Evolutionary conservation across 2,797 vertebrate species (phyloP).

Genomic region (Acipenser ruthenus): DNA sequence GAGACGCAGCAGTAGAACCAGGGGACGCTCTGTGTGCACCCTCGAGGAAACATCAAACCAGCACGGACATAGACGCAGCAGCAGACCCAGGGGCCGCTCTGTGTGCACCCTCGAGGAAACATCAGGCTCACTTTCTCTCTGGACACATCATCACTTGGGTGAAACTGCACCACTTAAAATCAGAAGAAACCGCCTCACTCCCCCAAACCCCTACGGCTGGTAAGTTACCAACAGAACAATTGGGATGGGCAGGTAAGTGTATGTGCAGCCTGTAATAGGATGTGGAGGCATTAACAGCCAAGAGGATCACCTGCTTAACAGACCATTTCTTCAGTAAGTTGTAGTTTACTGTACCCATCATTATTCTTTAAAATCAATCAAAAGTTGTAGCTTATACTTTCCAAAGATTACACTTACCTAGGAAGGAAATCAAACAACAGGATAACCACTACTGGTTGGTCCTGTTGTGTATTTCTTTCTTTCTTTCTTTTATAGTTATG

Average conservation of each 20-base stretch:
- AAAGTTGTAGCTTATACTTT: conserved; percentile 2
- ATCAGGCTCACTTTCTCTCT: conserved; percentile 23
- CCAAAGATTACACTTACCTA: neutral
- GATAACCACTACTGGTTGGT: no score
- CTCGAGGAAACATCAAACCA: conserved; percentile 34
- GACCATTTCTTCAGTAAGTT: conserved; percentile 8
- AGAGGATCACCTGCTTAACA: conserved; percentile 6
- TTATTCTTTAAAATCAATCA: neutral
- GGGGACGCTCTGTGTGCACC: conserved; percentile 17
- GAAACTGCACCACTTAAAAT: conserved; percentile 34
- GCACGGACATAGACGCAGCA: conserved; percentile 18
- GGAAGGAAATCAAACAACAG: no score
- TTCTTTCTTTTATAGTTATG: no score
- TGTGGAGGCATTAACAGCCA: neutral
- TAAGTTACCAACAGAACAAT: conserved; percentile 38
- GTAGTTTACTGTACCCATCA: neutral
- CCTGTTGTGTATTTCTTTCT: no score
- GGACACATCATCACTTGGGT: conserved; percentile 23
- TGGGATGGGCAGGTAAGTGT: neutral
- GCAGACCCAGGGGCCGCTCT: conserved; percentile 23
- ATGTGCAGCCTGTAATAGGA: no score
- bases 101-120: conserved; percentile 12
- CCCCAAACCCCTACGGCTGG: conserved; percentile 33
- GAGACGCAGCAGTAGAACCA: conserved; percentile 17
- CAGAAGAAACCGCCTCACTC: conserved; percentile 26